Percentiles rank a stretch among this genome's conserved stretches.
Evolutionary conservation across 2,888 invertebrate genomes (phyloP).

Genomic region (Cataglyphis cursor): DNA sequence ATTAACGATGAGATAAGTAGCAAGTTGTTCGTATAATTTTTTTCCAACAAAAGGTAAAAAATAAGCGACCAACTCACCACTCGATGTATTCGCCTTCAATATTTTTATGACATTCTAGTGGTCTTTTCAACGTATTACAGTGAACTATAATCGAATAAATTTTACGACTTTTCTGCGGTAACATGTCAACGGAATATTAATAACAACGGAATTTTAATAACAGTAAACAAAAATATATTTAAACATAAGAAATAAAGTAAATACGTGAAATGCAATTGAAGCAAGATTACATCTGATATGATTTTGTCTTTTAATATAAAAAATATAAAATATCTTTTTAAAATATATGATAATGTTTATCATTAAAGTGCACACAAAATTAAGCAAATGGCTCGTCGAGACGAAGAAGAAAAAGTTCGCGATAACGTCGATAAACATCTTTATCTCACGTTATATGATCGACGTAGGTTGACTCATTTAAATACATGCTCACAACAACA

Average conservation of each 20-base stretch:
- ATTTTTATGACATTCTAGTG: not conserved
- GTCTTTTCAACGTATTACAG: not conserved
- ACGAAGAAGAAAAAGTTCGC: conserved; percentile 19
- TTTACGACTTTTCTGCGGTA: not conserved
- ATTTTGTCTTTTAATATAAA: not conserved
- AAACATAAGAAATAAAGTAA: not conserved
- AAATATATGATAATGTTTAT: not conserved
- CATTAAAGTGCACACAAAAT: conserved; percentile 9
- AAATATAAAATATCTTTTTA: not conserved
- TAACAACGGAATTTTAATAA: not conserved
- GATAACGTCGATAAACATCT: conserved; percentile 30
- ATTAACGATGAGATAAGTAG: not conserved
- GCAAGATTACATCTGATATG: not conserved
- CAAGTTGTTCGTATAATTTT: not conserved
- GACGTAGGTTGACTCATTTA: conserved; percentile 15
- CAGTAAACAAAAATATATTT: not conserved
- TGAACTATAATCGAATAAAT: not conserved
- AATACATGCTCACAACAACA: not conserved
- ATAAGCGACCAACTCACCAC: not conserved
- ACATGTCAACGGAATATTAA: not conserved
- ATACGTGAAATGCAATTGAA: not conserved
- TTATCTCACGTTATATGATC: conserved; percentile 7
- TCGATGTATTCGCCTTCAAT: not conserved
- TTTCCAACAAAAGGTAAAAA: not conserved
- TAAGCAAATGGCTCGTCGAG: not conserved